These are phyloP conservation scores for Dromiciops gliroides DNA, from an alignment of 2,113 vertebrate species.

Conservation along the genomic window DNA sequence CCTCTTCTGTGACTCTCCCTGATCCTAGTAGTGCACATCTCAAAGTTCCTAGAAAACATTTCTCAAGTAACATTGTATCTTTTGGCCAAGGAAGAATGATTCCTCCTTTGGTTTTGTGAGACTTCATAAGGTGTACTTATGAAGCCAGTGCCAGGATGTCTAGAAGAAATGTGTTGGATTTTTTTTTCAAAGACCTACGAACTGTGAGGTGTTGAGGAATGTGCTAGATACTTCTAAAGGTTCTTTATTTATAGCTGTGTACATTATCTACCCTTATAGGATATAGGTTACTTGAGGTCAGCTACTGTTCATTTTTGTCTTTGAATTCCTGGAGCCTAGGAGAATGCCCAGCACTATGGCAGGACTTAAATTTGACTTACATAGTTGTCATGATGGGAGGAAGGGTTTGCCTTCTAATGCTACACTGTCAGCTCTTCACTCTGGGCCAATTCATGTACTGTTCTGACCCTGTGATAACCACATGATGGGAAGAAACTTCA, in stretches of 20 bases:
- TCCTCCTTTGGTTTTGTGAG: background rate
- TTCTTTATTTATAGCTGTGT: background rate
- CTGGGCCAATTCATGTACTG: background rate
- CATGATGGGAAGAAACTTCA: background rate
- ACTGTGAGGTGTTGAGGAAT: background rate
- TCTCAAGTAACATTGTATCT: background rate
- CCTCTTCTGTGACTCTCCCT: background rate
- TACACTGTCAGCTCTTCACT: background rate
- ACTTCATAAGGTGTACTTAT: background rate
- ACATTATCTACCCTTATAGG: background rate
- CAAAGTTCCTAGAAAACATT: background rate
- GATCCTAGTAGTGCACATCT: background rate
- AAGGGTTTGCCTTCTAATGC: background rate
- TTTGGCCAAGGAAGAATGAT: background rate
- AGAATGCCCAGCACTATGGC: background rate
- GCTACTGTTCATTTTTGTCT: background rate
- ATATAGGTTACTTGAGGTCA: background rate
- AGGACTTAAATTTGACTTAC: background rate
- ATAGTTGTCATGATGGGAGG: background rate
- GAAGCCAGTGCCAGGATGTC: background rate
- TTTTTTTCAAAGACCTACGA: background rate
- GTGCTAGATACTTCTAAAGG: background rate
- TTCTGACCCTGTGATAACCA: background rate
- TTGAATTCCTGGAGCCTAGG: background rate
- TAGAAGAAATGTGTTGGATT: background rate